A percentile compares a stretch with the other conserved stretches of the same genome.
Conservation (phyloP, 2,888 invertebrate species). For the Diplolepis rosae region DNA sequence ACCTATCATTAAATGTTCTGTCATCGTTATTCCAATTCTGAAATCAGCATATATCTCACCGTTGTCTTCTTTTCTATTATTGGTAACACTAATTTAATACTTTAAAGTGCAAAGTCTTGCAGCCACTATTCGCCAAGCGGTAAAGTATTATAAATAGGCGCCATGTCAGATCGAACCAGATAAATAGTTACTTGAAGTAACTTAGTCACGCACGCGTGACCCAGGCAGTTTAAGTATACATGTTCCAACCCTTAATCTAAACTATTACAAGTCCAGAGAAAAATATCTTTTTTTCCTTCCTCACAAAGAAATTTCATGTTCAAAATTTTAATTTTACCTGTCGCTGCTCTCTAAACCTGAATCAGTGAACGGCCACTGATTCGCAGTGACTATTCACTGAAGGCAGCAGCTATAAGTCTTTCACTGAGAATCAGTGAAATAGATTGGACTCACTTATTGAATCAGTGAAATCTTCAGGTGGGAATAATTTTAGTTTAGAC, state of each 20-base stretch:
- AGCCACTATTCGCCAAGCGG: not conserved
- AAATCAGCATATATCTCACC: not conserved
- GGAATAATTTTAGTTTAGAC: no score
- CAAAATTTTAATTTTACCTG: no score
- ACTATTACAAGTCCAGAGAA: not conserved
- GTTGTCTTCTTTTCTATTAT: not conserved
- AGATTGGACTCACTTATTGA: no score
- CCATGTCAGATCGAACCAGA: constrained; percentile 23
- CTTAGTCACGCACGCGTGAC: constrained; percentile 13
- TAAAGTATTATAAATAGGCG: constrained; percentile 10
- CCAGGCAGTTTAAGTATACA: constrained; percentile 2
- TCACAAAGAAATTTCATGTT: no score
- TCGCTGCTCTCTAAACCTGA: no score
- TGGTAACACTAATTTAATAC: not conserved
- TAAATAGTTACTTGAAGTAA: constrained; percentile 25
- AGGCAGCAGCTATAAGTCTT: no score
- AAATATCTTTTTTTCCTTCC: not conserved
- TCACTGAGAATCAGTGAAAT: no score
- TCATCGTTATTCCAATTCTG: constrained; percentile 28
- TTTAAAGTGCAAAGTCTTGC: constrained; percentile 24
- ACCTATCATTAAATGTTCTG: constrained; percentile 44
- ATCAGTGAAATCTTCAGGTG: no score
- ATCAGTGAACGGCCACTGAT: no score
- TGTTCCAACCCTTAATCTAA: constrained; percentile 4
- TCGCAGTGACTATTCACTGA: no score